Evolutionary conservation across 2,797 vertebrate genomes (phyloP).

Genomic region (Bradypus variegatus): DNA sequence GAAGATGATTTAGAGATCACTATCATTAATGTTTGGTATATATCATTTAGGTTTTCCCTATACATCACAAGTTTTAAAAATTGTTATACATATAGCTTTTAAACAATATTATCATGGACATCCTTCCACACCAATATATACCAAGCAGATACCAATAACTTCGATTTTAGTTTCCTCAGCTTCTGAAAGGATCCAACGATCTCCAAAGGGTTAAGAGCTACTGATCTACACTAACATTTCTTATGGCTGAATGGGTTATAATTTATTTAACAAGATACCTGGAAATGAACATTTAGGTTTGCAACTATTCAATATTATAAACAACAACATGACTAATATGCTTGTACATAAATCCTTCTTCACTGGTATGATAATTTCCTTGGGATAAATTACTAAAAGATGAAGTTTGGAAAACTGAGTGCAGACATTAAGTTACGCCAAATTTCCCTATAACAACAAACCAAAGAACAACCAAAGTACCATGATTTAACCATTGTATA

Average conservation of each 20-base stretch:
- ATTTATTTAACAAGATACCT: not conserved
- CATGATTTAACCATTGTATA: not conserved
- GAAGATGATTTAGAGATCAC: not conserved
- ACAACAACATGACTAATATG: not conserved
- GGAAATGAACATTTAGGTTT: not conserved
- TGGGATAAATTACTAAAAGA: not conserved
- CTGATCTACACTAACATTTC: not conserved
- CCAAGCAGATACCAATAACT: not conserved
- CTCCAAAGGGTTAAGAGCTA: not conserved
- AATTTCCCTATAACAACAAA: not conserved
- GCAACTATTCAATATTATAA: not conserved
- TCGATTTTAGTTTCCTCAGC: not conserved
- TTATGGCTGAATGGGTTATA: not conserved
- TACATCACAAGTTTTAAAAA: not conserved
- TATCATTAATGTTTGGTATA: not conserved
- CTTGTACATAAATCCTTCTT: not conserved
- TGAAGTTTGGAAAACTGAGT: not conserved
- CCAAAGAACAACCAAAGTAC: not conserved
- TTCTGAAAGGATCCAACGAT: not conserved
- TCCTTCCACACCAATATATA: not conserved
- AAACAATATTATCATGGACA: not conserved
- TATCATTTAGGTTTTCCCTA: not conserved
- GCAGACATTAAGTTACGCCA: not conserved
- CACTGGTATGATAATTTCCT: not conserved
- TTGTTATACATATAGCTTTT: not conserved